A percentile compares a stretch with the other conserved stretches of the same genome.
phyloP scores from a whole-genome alignment of 2,888 invertebrate species.

The Mermis nigrescens region DNA sequence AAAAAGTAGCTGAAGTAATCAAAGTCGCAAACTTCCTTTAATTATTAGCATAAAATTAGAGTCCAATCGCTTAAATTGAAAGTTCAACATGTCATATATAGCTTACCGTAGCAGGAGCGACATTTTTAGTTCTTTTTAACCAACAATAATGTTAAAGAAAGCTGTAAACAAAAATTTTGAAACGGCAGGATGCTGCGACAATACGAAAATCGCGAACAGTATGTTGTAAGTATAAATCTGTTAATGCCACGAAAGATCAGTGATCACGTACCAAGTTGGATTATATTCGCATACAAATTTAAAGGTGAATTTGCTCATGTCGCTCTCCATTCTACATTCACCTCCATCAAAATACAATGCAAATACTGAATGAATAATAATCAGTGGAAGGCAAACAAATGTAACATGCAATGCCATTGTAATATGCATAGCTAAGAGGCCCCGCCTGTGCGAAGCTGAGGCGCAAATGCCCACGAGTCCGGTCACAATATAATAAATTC shows the following conservation, averaged over 20 bases:
- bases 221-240: too few species aligned
- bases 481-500: not conserved
- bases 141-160: not conserved
- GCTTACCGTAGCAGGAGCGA: too few species aligned
- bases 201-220: too few species aligned
- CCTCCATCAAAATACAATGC: constrained; percentile 25
- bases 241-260: too few species aligned
- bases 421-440: constrained; percentile 23
- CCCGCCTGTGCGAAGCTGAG: constrained; percentile 23
- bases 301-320: not conserved
- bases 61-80: too few species aligned
- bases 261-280: not conserved
- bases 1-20: too few species aligned
- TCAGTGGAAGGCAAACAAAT: constrained; percentile 24
- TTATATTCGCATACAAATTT: not conserved
- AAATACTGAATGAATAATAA: constrained; percentile 23
- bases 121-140: too few species aligned
- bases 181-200: not conserved
- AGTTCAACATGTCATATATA: too few species aligned
- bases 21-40: too few species aligned
- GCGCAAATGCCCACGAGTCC: constrained; percentile 23
- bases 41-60: too few species aligned
- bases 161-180: not conserved
- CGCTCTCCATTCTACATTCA: not conserved
- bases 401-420: constrained; percentile 25